Percentiles rank a stretch among this genome's conserved stretches.
Conservation (phyloP, 2,888 invertebrate species). For the Neoitamus cyanurus region DNA sequence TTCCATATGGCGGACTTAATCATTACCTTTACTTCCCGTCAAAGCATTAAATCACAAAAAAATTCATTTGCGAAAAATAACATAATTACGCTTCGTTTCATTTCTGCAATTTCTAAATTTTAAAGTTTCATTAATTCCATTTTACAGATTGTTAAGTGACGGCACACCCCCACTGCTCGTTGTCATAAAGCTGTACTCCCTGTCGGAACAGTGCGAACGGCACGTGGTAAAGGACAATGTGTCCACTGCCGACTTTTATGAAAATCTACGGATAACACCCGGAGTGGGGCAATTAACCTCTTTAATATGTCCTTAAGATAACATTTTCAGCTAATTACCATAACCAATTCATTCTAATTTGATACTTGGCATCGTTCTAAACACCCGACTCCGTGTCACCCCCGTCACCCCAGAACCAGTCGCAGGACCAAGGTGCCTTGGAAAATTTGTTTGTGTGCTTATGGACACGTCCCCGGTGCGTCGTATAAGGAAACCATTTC, state of each 20-base stretch:
- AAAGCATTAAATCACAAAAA: too few relatives aligned
- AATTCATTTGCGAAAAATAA: too few relatives aligned
- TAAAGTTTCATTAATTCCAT: not conserved
- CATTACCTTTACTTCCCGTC: too few relatives aligned
- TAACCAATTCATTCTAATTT: slow-evolving; percentile 39
- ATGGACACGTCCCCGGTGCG: not conserved
- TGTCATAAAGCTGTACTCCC: not conserved
- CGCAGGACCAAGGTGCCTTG: not conserved
- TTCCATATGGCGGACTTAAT: too few relatives aligned
- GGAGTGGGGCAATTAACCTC: slow-evolving; percentile 23
- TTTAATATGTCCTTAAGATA: slow-evolving; percentile 28
- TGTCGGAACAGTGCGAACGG: not conserved
- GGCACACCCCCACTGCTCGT: not conserved
- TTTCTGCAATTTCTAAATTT: not conserved
- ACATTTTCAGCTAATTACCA: slow-evolving; percentile 33
- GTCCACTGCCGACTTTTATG: not conserved
- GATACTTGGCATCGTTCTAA: not conserved
- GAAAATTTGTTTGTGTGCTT: not conserved
- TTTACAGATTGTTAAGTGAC: not conserved
- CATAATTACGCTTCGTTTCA: not conserved
- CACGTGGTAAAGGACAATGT: not conserved
- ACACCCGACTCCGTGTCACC: not conserved
- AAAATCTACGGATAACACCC: slow-evolving; percentile 16
- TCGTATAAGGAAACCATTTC: slow-evolving; percentile 28
- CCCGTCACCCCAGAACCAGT: not conserved